These are phyloP conservation scores for Anagyrus pseudococci DNA, from an alignment of 2,888 invertebrate genomes.

Conservation along the genomic window DNA sequence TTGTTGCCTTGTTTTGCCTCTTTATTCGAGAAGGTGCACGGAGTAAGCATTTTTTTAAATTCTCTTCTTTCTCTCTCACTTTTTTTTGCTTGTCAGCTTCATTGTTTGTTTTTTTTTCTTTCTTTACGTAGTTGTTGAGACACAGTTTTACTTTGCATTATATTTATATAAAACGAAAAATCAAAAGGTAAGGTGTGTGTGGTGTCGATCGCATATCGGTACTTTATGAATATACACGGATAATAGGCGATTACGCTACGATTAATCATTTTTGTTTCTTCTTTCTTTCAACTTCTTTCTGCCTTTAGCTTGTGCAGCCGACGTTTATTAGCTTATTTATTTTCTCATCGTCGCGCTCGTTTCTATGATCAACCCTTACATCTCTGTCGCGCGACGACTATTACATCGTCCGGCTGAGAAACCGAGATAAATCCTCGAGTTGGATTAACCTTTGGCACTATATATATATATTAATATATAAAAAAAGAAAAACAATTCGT, in stretches of 20 bases:
- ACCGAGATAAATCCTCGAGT: constrained; percentile 39
- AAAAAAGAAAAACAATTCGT: constrained; percentile 39
- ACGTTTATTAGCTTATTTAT: constrained; percentile 31
- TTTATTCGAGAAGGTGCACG: no score
- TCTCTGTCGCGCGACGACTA: constrained; percentile 38
- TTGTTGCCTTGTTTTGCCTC: background rate
- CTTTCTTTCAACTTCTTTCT: no score
- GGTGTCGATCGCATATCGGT: constrained; percentile 15
- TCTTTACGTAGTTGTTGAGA: no score
- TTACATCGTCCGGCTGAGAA: constrained; percentile 24
- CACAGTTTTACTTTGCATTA: no score
- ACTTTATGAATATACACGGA: constrained; percentile 35
- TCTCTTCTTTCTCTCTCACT: no score
- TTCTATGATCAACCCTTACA: constrained; percentile 40
- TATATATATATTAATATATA: no score
- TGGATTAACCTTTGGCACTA: constrained; percentile 41
- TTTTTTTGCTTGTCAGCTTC: no score
- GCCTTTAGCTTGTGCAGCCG: constrained; percentile 28
- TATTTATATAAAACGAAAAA: constrained; percentile 35
- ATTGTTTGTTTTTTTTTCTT: constrained; percentile 31
- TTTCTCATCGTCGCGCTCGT: constrained; percentile 21
- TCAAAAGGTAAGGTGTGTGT: no score
- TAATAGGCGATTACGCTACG: constrained; percentile 34
- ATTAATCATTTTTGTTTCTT: constrained; percentile 6
- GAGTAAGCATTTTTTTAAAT: constrained; percentile 24